Evolutionary conservation across 2,113 vertebrate genomes (phyloP).

Genomic region (Cyanistes caeruleus): DNA sequence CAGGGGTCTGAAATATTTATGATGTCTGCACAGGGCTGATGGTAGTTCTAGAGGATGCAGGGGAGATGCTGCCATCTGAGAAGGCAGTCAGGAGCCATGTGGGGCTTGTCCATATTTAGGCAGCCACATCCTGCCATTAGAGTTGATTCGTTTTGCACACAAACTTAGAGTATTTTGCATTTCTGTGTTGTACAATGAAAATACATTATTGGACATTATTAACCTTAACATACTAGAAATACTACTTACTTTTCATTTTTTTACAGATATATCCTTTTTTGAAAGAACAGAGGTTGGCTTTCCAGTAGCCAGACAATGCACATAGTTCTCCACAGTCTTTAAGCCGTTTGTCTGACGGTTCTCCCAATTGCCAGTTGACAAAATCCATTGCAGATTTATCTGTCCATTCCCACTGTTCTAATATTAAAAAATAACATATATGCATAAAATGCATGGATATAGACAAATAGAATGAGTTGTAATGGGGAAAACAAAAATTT

Average conservation of each 20-base stretch:
- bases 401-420: constrained; percentile 82
- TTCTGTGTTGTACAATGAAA: neutral
- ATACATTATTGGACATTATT: neutral
- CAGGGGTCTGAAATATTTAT: neutral
- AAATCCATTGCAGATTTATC: constrained; percentile 83
- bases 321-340: constrained; percentile 80
- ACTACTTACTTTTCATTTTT: constrained; percentile 83
- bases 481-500: neutral
- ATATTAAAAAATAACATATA: neutral
- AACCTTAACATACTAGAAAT: neutral
- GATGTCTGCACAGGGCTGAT: neutral
- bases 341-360: constrained; percentile 53
- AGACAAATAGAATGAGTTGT: neutral
- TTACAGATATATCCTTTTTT: constrained; percentile 88
- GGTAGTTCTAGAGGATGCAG: fast-evolving
- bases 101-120: neutral
- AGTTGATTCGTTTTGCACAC: neutral
- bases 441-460: neutral
- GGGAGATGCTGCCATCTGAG: neutral
- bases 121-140: neutral
- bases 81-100: fast-evolving
- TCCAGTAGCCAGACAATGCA: constrained; percentile 81
- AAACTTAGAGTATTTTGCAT: neutral
- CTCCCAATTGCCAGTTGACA: constrained; percentile 83
- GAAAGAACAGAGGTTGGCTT: constrained; percentile 73